A percentile compares a stretch with the other conserved stretches of the same genome.
Conservation (phyloP, 2,113 vertebrate species). For the Sisor rabdophorus region DNA sequence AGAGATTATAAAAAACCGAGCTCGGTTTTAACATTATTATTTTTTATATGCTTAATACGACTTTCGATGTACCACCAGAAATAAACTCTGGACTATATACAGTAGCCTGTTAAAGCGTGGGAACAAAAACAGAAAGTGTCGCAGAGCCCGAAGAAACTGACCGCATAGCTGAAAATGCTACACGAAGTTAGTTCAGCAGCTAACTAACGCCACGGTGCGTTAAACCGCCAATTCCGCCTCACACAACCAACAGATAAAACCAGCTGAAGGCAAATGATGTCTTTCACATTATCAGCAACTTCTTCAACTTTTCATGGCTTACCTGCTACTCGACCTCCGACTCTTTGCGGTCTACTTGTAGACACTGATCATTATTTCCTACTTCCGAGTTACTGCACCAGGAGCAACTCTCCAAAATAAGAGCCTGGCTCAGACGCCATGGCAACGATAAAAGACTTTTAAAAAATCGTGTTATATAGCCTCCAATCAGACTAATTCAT, state of each 20-base stretch:
- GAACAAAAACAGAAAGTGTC: not conserved
- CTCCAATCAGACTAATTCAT: no score
- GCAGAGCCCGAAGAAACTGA: not conserved
- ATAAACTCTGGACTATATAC: no score
- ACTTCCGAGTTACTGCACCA: slow-evolving; percentile 35
- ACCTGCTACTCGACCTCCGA: slow-evolving; percentile 46
- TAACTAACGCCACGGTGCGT: not conserved
- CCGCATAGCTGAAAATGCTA: not conserved
- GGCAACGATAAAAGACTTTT: not conserved
- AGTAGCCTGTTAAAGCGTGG: not conserved
- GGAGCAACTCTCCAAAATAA: slow-evolving; percentile 35
- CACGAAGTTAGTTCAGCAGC: not conserved
- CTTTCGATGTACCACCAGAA: not conserved
- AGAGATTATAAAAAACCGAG: not conserved
- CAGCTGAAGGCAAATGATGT: no score
- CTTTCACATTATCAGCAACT: not conserved
- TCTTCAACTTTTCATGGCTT: slow-evolving; percentile 25
- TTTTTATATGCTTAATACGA: not conserved
- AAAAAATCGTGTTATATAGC: no score
- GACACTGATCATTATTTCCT: slow-evolving; percentile 44
- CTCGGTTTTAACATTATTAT: not conserved
- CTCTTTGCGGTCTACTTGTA: slow-evolving; percentile 36
- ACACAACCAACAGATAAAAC: not conserved
- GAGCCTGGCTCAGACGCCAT: slow-evolving; percentile 17
- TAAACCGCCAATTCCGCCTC: not conserved